Percentiles rank a stretch among this genome's conserved stretches.
phyloP scores from a whole-genome alignment of 2,797 vertebrate species.

The Varecia variegata region DNA sequence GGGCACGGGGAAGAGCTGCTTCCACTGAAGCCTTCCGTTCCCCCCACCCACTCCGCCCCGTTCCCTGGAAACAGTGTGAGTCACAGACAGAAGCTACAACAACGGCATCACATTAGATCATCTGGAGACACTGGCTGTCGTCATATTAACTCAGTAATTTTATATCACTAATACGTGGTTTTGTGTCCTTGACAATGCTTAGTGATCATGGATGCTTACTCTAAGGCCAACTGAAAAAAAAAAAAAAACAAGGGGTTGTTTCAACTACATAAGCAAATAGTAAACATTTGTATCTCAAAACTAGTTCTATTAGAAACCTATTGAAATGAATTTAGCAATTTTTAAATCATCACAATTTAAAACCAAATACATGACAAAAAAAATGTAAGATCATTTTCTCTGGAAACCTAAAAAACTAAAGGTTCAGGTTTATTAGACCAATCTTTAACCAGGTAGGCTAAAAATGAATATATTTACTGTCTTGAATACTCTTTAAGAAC shows the following conservation, averaged over 20 bases:
- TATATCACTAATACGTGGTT: not conserved
- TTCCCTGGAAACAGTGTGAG: not conserved
- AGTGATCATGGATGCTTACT: not conserved
- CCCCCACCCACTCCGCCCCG: not conserved
- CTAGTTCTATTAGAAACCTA: not conserved
- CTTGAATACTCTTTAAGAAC: conserved; percentile 31
- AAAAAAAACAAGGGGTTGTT: not conserved
- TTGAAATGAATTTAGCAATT: conserved; percentile 33
- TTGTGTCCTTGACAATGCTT: not conserved
- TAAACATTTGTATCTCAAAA: conserved; percentile 38
- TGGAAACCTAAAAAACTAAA: conserved; percentile 36
- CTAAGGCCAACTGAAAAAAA: not conserved
- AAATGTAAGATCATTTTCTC: not conserved
- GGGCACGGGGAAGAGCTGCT: not conserved
- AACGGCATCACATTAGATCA: not conserved
- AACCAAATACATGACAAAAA: conserved; percentile 26
- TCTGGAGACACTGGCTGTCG: not conserved
- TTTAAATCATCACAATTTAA: conserved; percentile 38
- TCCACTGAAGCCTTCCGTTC: not conserved
- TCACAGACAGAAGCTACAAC: not conserved
- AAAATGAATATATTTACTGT: conserved; percentile 29
- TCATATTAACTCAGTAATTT: not conserved
- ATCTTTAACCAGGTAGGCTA: conserved; percentile 17
- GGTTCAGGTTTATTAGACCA: not conserved
- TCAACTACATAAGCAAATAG: not conserved